Conservation (phyloP, 2,113 vertebrate species). For the Hippocampus mohnikei region DNA sequence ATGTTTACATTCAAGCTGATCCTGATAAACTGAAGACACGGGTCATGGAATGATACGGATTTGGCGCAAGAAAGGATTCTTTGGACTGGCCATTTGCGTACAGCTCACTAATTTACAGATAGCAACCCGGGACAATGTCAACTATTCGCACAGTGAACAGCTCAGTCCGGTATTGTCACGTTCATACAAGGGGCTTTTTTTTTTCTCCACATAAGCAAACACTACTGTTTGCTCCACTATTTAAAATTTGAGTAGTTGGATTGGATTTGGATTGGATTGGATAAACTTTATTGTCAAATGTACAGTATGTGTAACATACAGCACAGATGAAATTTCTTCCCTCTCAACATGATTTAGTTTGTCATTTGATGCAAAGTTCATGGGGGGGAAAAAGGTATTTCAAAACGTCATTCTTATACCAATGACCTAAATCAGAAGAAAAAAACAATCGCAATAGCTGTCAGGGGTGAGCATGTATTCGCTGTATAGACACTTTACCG, state of each 20-base stretch:
- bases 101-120: slow-evolving; percentile 45
- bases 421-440: not conserved
- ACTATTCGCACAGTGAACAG: slow-evolving; percentile 41
- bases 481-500: slow-evolving; percentile 53
- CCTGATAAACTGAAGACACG: slow-evolving; percentile 40
- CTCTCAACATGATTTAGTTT: slow-evolving; percentile 27
- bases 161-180: slow-evolving; percentile 73
- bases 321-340: too few relatives aligned
- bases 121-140: slow-evolving; percentile 65
- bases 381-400: not conserved
- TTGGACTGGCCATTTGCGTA: slow-evolving; percentile 40
- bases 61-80: slow-evolving; percentile 41
- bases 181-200: slow-evolving; percentile 63
- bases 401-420: not conserved
- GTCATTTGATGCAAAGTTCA: slow-evolving; percentile 10
- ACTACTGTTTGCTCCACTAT: slow-evolving; percentile 26
- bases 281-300: too few relatives aligned
- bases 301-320: too few relatives aligned
- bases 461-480: not conserved
- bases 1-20: slow-evolving; percentile 31
- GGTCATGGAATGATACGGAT: slow-evolving; percentile 43
- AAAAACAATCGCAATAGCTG: not conserved
- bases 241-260: slow-evolving; percentile 26
- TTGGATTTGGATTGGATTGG: too few relatives aligned
- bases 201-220: slow-evolving; percentile 43